Evolutionary conservation across 2,888 invertebrate species (phyloP).

Genomic region (Idaea aversata): DNA sequence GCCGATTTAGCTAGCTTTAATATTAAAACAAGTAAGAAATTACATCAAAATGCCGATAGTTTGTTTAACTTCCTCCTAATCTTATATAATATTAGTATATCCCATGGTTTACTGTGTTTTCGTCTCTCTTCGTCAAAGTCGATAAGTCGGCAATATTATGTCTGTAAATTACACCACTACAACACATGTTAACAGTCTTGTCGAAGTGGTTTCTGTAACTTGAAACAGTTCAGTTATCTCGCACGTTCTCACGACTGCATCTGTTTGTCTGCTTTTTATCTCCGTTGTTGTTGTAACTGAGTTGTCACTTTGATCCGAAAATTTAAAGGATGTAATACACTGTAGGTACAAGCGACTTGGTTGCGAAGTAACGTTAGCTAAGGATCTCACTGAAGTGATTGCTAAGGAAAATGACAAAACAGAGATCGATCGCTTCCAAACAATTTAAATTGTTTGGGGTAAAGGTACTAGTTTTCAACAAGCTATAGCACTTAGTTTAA

Average conservation of each 20-base stretch:
- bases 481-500: too few relatives aligned
- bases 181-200: slow-evolving; percentile 40
- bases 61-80: too few relatives aligned
- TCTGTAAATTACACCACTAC: slow-evolving; percentile 15
- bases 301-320: neutral
- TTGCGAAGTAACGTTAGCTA: too few relatives aligned
- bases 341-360: too few relatives aligned
- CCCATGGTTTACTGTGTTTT: neutral
- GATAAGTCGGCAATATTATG: neutral
- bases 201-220: slow-evolving; percentile 24
- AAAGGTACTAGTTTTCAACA: too few relatives aligned
- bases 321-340: neutral
- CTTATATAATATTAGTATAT: neutral
- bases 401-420: too few relatives aligned
- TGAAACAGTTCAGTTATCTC: slow-evolving; percentile 39
- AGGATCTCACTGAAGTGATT: too few relatives aligned
- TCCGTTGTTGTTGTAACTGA: slow-evolving; percentile 18
- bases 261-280: slow-evolving; percentile 57
- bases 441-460: too few relatives aligned
- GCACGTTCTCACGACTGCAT: slow-evolving; percentile 60
- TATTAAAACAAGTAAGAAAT: too few relatives aligned
- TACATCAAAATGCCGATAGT: too few relatives aligned
- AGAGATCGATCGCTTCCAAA: too few relatives aligned
- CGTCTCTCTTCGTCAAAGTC: neutral
- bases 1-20: too few relatives aligned